phyloP scores from a whole-genome alignment of 2,797 vertebrate species.

The Rhodeus uyekii region DNA sequence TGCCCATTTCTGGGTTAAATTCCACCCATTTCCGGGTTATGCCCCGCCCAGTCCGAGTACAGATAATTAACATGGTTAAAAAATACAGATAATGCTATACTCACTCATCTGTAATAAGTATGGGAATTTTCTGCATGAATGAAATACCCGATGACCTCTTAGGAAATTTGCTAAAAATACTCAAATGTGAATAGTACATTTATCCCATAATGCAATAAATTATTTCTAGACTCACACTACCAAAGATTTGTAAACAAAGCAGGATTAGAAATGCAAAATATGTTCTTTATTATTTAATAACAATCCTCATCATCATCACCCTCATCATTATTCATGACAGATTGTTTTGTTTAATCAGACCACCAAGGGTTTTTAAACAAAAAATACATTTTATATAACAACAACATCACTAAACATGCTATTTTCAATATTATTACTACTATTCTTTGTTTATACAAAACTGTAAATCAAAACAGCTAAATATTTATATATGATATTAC shows the following conservation, averaged over 20 bases:
- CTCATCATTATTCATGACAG: too few species aligned
- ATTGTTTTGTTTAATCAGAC: too few species aligned
- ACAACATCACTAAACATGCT: neutral
- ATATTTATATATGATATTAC: too few species aligned
- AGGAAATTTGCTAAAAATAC: neutral
- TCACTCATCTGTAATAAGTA: too few species aligned
- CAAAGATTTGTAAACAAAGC: neutral
- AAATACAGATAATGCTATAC: too few species aligned
- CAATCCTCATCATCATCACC: too few species aligned
- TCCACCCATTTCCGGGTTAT: too few species aligned
- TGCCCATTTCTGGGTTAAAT: too few species aligned
- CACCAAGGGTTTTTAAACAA: neutral
- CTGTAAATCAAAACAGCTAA: neutral
- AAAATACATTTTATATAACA: neutral
- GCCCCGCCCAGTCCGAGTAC: too few species aligned
- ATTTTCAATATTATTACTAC: neutral
- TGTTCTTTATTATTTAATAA: neutral
- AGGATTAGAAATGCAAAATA: neutral
- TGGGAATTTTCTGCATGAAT: neutral
- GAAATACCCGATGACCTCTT: neutral
- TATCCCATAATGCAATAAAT: neutral
- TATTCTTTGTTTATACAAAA: neutral
- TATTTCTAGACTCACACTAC: neutral
- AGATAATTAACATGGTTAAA: too few species aligned
- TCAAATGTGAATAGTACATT: neutral